Conservation (phyloP, 2,888 invertebrate genomes). For the Drosophila barbarae region DNA sequence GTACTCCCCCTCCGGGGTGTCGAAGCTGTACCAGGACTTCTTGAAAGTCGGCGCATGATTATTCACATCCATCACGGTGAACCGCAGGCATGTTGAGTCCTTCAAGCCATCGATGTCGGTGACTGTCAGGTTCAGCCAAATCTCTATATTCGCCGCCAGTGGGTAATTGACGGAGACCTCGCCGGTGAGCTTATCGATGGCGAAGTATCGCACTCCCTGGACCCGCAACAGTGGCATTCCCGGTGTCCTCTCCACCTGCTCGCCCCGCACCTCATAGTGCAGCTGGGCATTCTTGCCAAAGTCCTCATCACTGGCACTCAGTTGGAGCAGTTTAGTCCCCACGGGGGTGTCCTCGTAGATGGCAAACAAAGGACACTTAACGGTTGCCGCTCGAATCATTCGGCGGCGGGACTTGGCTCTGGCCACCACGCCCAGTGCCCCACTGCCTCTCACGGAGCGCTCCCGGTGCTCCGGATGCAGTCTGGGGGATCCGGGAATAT, state of each 20-base stretch:
- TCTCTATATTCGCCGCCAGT: conserved; percentile 87
- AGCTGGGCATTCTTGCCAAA: conserved; percentile 85
- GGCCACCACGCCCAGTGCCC: conserved; percentile 24
- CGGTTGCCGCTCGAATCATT: conserved; percentile 44
- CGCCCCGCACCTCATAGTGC: conserved; percentile 86
- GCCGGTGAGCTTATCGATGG: conserved; percentile 87
- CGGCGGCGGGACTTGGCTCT: conserved; percentile 63
- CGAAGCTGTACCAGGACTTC: conserved; percentile 90
- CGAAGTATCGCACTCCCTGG: conserved; percentile 82
- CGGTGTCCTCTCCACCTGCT: conserved; percentile 83
- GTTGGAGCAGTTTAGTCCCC: conserved; percentile 85
- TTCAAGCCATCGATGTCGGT: conserved; percentile 87
- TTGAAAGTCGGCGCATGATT: conserved; percentile 91
- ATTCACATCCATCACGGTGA: conserved; percentile 89
- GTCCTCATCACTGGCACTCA: conserved; percentile 87
- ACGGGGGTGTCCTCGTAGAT: conserved; percentile 87
- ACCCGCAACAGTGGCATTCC: conserved; percentile 56
- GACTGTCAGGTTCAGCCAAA: conserved; percentile 87
- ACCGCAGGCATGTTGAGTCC: conserved; percentile 85
- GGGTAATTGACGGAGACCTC: conserved; percentile 86
- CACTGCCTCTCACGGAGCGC: conserved; percentile 19
- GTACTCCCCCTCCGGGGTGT: conserved; percentile 89
- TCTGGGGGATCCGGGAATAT: conserved; percentile 78
- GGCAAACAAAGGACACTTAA: conserved; percentile 83
- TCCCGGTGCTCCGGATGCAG: conserved; percentile 53